A percentile compares a stretch with the other conserved stretches of the same genome.
phyloP scores from a whole-genome alignment of 2,797 vertebrate species.

The Diglossa cyanea region DNA sequence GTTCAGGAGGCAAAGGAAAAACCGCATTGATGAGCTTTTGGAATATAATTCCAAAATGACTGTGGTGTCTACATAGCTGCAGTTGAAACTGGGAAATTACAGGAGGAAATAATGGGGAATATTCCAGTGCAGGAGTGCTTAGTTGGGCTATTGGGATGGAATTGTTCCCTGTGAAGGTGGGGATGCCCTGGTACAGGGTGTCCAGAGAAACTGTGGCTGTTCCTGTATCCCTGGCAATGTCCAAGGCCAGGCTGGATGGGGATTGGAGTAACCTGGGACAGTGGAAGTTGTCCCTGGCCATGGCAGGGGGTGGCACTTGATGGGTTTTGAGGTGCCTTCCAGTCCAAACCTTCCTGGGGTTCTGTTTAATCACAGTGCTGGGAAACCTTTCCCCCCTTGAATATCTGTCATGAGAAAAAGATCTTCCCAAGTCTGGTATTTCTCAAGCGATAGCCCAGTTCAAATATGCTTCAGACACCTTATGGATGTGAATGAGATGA shows the following conservation, averaged over 20 bases:
- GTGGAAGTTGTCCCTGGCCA: background rate
- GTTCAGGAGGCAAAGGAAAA: too few relatives aligned
- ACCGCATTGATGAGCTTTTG: too few relatives aligned
- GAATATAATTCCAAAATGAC: too few relatives aligned
- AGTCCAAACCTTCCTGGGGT: background rate
- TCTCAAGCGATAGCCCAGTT: background rate
- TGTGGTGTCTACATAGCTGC: too few relatives aligned
- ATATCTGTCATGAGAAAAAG: background rate
- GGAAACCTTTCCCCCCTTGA: background rate
- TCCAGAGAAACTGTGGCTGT: background rate
- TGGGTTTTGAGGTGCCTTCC: background rate
- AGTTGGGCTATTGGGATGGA: background rate
- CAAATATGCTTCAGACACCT: background rate
- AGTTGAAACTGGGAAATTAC: too few relatives aligned
- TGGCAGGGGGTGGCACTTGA: accelerated
- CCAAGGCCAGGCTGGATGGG: accelerated
- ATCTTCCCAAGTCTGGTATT: background rate
- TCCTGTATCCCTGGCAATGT: background rate
- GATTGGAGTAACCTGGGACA: accelerated
- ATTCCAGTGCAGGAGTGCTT: background rate
- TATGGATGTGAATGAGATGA: background rate
- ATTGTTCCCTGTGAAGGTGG: background rate
- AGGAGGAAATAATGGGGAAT: too few relatives aligned
- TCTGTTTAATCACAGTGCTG: background rate
- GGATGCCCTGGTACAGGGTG: background rate